Evolutionary conservation across 2,113 vertebrate species (phyloP).

Genomic region (Delphinus delphis): DNA sequence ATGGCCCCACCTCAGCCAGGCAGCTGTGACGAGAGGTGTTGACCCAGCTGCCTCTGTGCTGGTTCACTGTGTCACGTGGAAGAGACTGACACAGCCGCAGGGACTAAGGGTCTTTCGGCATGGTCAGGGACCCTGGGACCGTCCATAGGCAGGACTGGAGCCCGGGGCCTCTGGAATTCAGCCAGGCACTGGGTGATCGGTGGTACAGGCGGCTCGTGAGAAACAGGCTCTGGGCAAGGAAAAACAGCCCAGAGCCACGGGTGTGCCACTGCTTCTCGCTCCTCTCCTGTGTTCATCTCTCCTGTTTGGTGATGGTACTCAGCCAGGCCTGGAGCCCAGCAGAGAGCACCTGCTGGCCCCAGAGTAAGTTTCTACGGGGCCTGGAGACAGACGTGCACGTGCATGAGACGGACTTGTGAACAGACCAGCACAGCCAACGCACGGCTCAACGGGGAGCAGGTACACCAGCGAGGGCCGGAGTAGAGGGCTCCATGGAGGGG

Average conservation of each 20-base stretch:
- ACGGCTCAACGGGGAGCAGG: background rate
- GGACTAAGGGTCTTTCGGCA: background rate
- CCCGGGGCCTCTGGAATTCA: background rate
- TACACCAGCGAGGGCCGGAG: fast-evolving
- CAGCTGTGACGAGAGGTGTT: conserved; percentile 28
- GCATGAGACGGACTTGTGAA: background rate
- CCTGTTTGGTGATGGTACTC: background rate
- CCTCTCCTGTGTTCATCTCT: background rate
- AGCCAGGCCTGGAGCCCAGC: background rate
- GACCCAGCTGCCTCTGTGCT: conserved; percentile 29
- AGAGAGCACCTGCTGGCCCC: background rate
- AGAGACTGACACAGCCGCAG: background rate
- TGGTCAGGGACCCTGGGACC: background rate
- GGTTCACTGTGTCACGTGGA: conserved; percentile 40
- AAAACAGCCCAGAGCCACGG: background rate
- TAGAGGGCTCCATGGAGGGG: background rate
- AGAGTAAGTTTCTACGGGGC: background rate
- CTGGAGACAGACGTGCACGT: background rate
- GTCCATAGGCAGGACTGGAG: background rate
- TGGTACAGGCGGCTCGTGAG: background rate
- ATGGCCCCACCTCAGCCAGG: conserved; percentile 54
- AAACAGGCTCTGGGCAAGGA: background rate
- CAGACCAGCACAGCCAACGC: background rate
- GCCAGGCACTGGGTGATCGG: background rate
- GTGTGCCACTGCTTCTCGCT: background rate